Conservation (phyloP, 2,113 vertebrate species). For the Pteruthius melanotis region DNA sequence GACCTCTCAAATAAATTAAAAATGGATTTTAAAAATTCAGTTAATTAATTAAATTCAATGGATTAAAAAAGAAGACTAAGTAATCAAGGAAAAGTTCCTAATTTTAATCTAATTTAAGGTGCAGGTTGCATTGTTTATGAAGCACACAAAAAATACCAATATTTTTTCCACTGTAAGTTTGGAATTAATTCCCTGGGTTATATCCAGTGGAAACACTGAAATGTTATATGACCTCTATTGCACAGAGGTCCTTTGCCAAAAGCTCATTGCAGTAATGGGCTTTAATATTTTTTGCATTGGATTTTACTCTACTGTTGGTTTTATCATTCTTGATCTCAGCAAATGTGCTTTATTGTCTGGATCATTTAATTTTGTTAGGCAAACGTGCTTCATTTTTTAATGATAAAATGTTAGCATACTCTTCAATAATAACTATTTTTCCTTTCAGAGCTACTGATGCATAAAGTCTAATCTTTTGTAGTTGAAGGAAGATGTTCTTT, state of each 20-base stretch:
- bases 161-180: neutral
- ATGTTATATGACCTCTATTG: neutral
- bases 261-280: slow-evolving; percentile 9
- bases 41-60: neutral
- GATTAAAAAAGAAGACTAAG: neutral
- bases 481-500: slow-evolving; percentile 40
- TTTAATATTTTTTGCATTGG: slow-evolving; percentile 30
- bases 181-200: neutral
- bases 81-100: neutral
- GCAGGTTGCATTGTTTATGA: neutral
- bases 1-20: neutral
- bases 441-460: slow-evolving; percentile 33
- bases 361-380: slow-evolving; percentile 66
- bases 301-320: slow-evolving; percentile 1
- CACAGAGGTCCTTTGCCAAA: slow-evolving; percentile 2
- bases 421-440: slow-evolving; percentile 39
- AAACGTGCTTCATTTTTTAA: slow-evolving; percentile 62
- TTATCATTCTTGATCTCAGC: slow-evolving; percentile 50
- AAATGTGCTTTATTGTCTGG: slow-evolving; percentile 59
- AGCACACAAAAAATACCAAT: neutral
- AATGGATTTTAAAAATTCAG: neutral
- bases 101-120: neutral
- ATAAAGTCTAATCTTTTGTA: slow-evolving; percentile 56
- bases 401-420: slow-evolving; percentile 43
- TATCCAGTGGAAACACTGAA: neutral